These are phyloP conservation scores for Lacanobia oleracea DNA, from an alignment of 2,888 invertebrate genomes.

Conservation along the genomic window DNA sequence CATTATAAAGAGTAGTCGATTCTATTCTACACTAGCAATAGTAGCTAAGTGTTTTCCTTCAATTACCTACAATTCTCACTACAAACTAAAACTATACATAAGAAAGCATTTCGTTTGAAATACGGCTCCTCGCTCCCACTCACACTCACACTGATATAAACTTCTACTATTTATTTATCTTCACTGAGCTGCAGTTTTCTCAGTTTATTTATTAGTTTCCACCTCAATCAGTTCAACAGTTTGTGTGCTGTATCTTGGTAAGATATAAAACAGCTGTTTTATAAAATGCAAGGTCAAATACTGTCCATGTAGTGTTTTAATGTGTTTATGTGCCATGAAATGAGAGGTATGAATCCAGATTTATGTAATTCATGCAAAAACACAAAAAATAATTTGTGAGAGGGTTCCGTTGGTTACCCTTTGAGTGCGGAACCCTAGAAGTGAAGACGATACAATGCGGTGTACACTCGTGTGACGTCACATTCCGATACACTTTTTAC, in stretches of 20 bases:
- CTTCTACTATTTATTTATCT: slow-evolving; percentile 39
- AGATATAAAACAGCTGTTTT: slow-evolving; percentile 38
- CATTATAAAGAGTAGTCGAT: no score
- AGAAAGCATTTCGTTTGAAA: background rate
- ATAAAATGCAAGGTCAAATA: slow-evolving; percentile 5
- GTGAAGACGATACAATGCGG: no score
- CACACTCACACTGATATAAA: slow-evolving; percentile 27
- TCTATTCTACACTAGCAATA: background rate
- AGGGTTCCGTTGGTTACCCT: no score
- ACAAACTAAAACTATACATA: background rate
- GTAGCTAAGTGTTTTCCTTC: slow-evolving; percentile 1
- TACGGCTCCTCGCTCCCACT: background rate
- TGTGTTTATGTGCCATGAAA: background rate
- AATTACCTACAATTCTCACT: background rate
- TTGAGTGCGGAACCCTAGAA: no score
- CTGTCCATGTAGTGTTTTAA: background rate
- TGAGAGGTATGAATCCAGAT: background rate
- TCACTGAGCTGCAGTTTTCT: slow-evolving; percentile 29
- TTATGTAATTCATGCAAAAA: no score
- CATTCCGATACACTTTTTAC: no score
- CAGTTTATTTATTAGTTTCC: slow-evolving; percentile 43
- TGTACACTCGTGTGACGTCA: no score
- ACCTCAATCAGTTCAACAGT: slow-evolving; percentile 24
- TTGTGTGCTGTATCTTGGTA: slow-evolving; percentile 15
- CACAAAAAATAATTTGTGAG: no score